Evolutionary conservation across 2,888 invertebrate genomes (phyloP), one percentile per base, ranked within the genome.

Genomic region (Pegoplata infirma): DNA sequence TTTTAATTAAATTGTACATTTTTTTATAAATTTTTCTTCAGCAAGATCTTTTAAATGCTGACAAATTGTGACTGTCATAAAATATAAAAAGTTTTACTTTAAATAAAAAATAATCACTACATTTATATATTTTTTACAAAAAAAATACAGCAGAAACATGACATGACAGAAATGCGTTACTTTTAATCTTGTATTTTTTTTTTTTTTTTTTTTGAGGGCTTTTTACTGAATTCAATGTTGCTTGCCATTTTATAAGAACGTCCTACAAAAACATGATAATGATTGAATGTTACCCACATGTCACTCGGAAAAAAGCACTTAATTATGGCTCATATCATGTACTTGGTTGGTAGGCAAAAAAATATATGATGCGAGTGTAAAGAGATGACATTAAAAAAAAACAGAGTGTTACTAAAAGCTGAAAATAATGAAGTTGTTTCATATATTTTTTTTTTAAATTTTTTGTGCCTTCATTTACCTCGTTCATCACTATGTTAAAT

Each of bases 51-150:
- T 64, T 47, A 49, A 64, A 55, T 56, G 63, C 49, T 72, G 63
- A 72, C 63, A 64, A 64, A 72, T 72, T 55, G 63, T 46, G 36
- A 47, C 55, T 56, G 72, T 56, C 72, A 40, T 40, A 56, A n/a
- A 63, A 64, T 36, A 55, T 23, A 25, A 40, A 28, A 56, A 63
- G 23, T 63, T 46, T 56, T 23, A 49, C 47, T 63, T 63, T 28
- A 71, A n/a, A 47, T 12, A 21, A 21, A 10, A 23, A 21, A 49
- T 49, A n/a, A 17, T 49, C 14, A 21, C n/a, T 21, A 23, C 51
- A 40, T 40, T 40, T 40, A 40, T 40, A 40, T 40, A 4, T 40
- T 10, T 36, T 36, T 36, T 6, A n/a, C n/a, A n/a, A n/a, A 12
- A 36, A 4, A 40, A 40, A 40, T n/a, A 40, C 36, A 40, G n/a